These are phyloP conservation scores for Drosophila murphyi DNA, from an alignment of 1,140 invertebrate genomes.

Conservation along the genomic window DNA sequence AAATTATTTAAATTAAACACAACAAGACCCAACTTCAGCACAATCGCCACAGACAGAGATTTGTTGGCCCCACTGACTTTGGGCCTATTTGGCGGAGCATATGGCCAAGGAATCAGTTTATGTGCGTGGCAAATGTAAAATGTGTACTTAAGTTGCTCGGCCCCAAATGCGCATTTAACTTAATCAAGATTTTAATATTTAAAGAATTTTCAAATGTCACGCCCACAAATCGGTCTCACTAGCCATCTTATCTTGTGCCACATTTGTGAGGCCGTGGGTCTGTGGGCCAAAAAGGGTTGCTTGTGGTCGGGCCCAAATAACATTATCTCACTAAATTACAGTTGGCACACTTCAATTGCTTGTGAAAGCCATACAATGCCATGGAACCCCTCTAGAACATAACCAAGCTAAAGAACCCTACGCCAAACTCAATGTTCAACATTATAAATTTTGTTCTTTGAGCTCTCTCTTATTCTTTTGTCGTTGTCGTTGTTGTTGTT, in stretches of 20 bases:
- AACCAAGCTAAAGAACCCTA: slow-evolving; percentile 7
- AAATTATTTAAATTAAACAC: background rate
- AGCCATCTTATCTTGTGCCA: slow-evolving; percentile 23
- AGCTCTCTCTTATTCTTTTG: background rate
- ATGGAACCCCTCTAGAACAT: slow-evolving; percentile 24
- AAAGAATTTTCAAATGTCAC: slow-evolving; percentile 73
- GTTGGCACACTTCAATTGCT: slow-evolving; percentile 74
- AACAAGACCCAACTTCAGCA: background rate
- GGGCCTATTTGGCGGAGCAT: slow-evolving; percentile 6
- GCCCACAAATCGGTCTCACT: slow-evolving; percentile 25
- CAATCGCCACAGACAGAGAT: slow-evolving; percentile 50
- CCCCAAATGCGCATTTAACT: slow-evolving; percentile 80
- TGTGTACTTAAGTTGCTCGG: slow-evolving; percentile 59
- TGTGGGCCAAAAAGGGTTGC: slow-evolving; percentile 51
- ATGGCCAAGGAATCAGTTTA: slow-evolving; percentile 48
- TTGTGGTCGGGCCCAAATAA: slow-evolving; percentile 58
- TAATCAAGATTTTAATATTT: slow-evolving; percentile 84
- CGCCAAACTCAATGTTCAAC: slow-evolving; percentile 19
- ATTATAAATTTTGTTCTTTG: slow-evolving; percentile 52
- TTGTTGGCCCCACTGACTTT: slow-evolving; percentile 38
- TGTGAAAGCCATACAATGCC: slow-evolving; percentile 73
- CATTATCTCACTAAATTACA: slow-evolving; percentile 71
- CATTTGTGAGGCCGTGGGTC: slow-evolving; percentile 28
- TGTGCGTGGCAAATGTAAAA: slow-evolving; percentile 59
- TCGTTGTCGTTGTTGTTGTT: background rate